Conservation (phyloP, 2,113 vertebrate genomes). For the Callocephalon fimbriatum region DNA sequence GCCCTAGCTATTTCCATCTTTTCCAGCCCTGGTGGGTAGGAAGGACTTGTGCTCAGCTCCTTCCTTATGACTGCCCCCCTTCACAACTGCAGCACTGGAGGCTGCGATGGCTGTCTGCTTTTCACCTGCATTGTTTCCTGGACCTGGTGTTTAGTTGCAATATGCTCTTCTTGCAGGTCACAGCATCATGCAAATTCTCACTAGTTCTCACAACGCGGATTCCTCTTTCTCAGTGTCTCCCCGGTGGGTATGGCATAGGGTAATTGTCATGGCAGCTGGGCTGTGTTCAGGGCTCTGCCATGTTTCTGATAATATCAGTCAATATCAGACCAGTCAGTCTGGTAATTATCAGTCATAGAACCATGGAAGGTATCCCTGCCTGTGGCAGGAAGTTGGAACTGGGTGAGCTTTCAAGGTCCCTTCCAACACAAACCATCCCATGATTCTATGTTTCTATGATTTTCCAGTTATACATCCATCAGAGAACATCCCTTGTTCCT, state of each 20-base stretch:
- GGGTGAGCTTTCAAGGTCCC: neutral
- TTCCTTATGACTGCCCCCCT: accelerated
- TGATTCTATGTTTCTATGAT: neutral
- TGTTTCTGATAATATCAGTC: neutral
- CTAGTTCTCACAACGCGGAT: neutral
- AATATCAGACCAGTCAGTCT: neutral
- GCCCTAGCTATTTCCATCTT: neutral
- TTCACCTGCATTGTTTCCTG: neutral
- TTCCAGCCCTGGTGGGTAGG: neutral
- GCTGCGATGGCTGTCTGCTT: neutral
- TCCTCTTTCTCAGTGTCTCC: neutral
- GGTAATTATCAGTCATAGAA: neutral
- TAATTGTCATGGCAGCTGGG: neutral
- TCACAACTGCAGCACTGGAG: neutral
- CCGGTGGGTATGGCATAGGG: neutral
- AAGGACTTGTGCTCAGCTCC: neutral
- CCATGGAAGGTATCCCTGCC: neutral
- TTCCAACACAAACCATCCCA: neutral
- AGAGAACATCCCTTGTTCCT: neutral
- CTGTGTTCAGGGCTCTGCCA: neutral
- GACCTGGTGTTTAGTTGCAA: neutral
- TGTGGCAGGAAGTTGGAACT: neutral
- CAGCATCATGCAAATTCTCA: neutral
- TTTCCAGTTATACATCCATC: neutral
- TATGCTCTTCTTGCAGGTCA: neutral